These are phyloP conservation scores for Eulithis testata DNA, from an alignment of 2,888 invertebrate species.

Conservation along the genomic window DNA sequence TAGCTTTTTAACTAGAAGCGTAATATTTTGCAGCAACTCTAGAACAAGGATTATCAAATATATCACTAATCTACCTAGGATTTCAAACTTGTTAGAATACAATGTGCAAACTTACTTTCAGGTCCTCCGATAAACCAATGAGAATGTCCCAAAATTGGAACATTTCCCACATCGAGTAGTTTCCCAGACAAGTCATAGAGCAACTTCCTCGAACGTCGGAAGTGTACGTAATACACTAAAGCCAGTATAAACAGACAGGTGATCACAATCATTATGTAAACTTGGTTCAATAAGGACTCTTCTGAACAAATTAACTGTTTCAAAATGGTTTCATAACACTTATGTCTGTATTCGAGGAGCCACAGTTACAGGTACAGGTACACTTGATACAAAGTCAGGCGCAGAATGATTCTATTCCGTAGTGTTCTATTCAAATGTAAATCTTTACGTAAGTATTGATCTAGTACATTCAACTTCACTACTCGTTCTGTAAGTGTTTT, in stretches of 20 bases:
- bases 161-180: conserved; percentile 54
- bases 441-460: conserved; percentile 18
- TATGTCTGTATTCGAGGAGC: no score
- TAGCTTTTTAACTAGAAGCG: conserved; percentile 44
- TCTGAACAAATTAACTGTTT: no score
- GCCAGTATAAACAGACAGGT: conserved; percentile 49
- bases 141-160: conserved; percentile 67
- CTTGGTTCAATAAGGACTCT: no score
- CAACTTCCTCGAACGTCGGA: conserved; percentile 55
- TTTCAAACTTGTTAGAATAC: no score
- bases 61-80: no score
- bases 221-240: conserved; percentile 60
- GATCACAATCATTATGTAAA: conserved; percentile 56
- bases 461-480: conserved; percentile 3
- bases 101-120: conserved; percentile 59
- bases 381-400: conserved; percentile 17
- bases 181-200: conserved; percentile 60
- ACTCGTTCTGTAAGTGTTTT: background rate
- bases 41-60: conserved; percentile 41
- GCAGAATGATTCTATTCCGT: conserved; percentile 20
- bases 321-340: no score
- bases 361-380: background rate
- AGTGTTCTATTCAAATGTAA: conserved; percentile 8
- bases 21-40: conserved; percentile 63
- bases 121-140: conserved; percentile 73